Evolutionary conservation across 2,113 vertebrate genomes (phyloP).

Genomic region (Brienomyrus longianalis): DNA sequence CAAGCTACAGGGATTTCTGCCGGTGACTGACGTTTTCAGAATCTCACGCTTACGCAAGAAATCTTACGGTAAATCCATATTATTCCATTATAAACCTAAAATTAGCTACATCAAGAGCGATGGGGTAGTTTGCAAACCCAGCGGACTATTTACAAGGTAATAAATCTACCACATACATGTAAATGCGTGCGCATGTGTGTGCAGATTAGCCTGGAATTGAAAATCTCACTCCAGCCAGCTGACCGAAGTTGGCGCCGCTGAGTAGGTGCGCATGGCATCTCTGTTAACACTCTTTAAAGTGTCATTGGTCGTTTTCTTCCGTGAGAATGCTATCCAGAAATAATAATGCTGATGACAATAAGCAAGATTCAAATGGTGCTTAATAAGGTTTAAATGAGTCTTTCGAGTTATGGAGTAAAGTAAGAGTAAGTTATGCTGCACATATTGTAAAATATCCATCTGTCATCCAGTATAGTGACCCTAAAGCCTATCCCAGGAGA

Average conservation of each 20-base stretch:
- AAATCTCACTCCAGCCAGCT: neutral
- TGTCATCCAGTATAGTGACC: neutral
- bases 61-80: neutral
- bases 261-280: neutral
- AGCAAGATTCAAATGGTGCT: neutral
- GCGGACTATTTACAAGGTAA: neutral
- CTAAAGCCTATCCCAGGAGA: neutral
- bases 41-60: neutral
- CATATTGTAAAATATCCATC: neutral
- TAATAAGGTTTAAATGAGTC: neutral
- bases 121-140: neutral
- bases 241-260: neutral
- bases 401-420: neutral
- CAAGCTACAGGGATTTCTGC: neutral
- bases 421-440: neutral
- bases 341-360: neutral
- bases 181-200: neutral
- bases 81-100: neutral
- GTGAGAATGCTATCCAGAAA: neutral
- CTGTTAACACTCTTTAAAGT: neutral
- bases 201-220: neutral
- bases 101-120: neutral
- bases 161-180: neutral
- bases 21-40: neutral
- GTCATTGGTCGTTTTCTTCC: neutral